Percentiles rank a stretch among this genome's conserved stretches.
phyloP scores from a whole-genome alignment of 2,113 vertebrate species.

The Andinoacara biseriatus region DNA sequence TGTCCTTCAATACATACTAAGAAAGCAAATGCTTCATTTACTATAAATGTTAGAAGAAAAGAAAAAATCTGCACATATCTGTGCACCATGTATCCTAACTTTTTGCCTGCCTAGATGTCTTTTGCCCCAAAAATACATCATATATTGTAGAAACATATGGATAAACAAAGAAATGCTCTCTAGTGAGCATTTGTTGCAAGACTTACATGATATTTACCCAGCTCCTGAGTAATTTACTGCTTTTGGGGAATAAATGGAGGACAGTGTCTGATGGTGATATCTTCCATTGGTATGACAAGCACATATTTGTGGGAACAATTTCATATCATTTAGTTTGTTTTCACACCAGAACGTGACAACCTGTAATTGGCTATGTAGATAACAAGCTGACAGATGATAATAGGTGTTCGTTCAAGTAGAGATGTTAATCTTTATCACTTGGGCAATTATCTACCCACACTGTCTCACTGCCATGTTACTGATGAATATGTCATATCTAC shows the following conservation, averaged over 20 bases:
- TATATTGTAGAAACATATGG: neutral
- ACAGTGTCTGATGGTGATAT: neutral
- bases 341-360: conserved; percentile 44
- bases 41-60: neutral
- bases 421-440: conserved; percentile 40
- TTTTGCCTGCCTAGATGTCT: neutral
- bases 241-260: conserved; percentile 16
- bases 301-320: conserved; percentile 9
- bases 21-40: conserved; percentile 1
- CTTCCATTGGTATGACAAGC: conserved; percentile 2
- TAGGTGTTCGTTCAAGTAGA: conserved; percentile 44
- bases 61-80: neutral
- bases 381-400: conserved; percentile 51
- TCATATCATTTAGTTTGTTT: conserved; percentile 46
- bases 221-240: neutral
- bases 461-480: conserved; percentile 10
- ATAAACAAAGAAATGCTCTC: neutral
- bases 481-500: conserved; percentile 9
- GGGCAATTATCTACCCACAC: conserved; percentile 47
- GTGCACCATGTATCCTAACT: neutral
- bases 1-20: neutral
- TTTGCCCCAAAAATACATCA: neutral
- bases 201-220: neutral
- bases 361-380: conserved; percentile 43
- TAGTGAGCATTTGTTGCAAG: neutral